Base-by-base conservation (phyloP, 2,888 invertebrate species). In the Sepioteuthis lessoniana region DNA sequence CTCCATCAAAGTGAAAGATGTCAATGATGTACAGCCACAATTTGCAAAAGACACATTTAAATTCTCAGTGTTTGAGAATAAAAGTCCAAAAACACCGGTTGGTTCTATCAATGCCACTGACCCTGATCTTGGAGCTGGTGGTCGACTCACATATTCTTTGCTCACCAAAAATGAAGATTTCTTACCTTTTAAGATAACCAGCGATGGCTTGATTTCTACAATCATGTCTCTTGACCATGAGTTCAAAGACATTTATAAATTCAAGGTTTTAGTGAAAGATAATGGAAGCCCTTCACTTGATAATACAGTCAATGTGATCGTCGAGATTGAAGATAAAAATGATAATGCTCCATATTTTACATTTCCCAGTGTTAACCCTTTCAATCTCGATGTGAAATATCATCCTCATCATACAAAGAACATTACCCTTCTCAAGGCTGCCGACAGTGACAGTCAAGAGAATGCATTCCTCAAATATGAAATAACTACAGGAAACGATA, bases 21-120 rank as follows among this genome's bases (percentile, higher is more conserved):
- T 76, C n/a, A 76, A 76, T 76, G 76, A 76, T 76, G 76, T 76
- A 35, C n/a, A 13, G n/a, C 76, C 76, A 35, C 76, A 76, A 76
- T 76, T 76, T 76, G n/a, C 76, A 35, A 76, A 76, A 35, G 76
- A 76, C 19, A 76, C 76, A 35, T 76, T 76, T 76, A 76, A 76
- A 76, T 76, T 76, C 76, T 76, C 76, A n/a, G 76, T 76, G n/a
- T 76, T 76, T 76, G 76, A 76, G 76, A 76, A 76, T 76, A n/a
- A n/a, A 76, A 35, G 35, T 76, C 76, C 76, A 76, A 76, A 76
- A 13, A 76, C 76, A 35, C n/a, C 76, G n/a, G 76, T 76, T 35
- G 76, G 76, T 76, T 76, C 76, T 76, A 76, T 76, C 76, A 76
- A 76, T 76, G 76, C 76, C 76, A 76, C 76, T 35, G 76, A 76